phyloP scores from a whole-genome alignment of 2,113 vertebrate species.

The Condylura cristata region DNA sequence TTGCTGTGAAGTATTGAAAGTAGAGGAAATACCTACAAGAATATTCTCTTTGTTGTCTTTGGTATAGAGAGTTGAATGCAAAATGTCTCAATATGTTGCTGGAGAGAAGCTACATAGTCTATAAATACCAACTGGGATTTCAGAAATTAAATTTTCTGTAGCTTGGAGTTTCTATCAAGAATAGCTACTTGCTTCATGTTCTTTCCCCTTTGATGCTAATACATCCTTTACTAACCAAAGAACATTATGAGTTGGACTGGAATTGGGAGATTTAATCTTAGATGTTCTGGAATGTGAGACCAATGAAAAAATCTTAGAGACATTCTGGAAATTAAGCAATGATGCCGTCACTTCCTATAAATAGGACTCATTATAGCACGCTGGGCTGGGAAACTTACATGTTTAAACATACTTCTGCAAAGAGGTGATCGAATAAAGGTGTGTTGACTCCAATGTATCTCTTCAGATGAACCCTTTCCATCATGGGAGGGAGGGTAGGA shows the following conservation, averaged over 20 bases:
- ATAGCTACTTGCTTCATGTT: not conserved
- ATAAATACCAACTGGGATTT: not conserved
- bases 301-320: not conserved
- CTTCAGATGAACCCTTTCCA: not conserved
- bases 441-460: not conserved
- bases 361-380: not conserved
- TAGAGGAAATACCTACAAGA: not conserved
- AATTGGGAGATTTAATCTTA: not conserved
- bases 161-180: not conserved
- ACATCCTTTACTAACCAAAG: not conserved
- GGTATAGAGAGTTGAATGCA: not conserved
- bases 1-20: not conserved
- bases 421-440: not conserved
- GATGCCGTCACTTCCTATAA: not conserved
- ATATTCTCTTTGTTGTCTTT: not conserved
- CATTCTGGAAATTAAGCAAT: not conserved
- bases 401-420: not conserved
- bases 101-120: not conserved
- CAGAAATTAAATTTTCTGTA: not conserved
- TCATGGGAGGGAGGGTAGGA: not conserved
- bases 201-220: not conserved
- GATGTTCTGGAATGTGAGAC: not conserved
- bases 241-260: not conserved
- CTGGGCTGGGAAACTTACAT: fast-evolving
- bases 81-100: not conserved